A percentile compares a stretch with the other conserved stretches of the same genome.
Conservation (phyloP, 2,888 invertebrate species). For the Dexiosoma caninum region DNA sequence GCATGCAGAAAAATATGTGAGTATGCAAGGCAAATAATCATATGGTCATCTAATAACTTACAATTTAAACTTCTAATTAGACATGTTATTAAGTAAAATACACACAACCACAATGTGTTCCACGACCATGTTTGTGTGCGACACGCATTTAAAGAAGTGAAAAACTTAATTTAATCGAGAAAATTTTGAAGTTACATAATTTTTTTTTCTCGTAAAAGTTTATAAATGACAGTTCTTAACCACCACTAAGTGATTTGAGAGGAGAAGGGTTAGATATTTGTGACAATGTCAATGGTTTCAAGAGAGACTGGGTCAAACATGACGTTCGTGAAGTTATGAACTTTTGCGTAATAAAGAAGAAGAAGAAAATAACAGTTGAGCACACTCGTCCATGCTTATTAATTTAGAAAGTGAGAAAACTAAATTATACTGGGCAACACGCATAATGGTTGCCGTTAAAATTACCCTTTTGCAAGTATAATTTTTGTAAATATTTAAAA, state of each 20-base stretch:
- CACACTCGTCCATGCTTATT: too few relatives aligned
- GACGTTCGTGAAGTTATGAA: neutral
- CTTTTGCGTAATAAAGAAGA: neutral
- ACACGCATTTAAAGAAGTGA: constrained; percentile 11
- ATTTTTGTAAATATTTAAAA: too few relatives aligned
- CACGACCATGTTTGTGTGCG: neutral
- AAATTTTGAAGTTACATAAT: neutral
- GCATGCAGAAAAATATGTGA: neutral
- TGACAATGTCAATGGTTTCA: constrained; percentile 8
- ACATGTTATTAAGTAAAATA: constrained; percentile 40
- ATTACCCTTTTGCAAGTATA: too few relatives aligned
- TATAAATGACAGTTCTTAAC: neutral
- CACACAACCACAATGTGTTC: constrained; percentile 9
- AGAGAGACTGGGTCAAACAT: neutral
- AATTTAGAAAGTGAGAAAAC: neutral
- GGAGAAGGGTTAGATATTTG: constrained; percentile 5
- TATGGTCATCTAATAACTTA: constrained; percentile 59
- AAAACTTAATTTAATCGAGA: neutral
- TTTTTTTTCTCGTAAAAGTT: neutral
- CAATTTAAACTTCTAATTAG: constrained; percentile 56
- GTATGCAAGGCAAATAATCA: constrained; percentile 48
- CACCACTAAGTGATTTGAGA: neutral
- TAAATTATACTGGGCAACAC: neutral
- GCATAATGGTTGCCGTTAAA: too few relatives aligned
- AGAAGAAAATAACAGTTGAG: too few relatives aligned